Evolutionary conservation across 2,797 vertebrate genomes (phyloP), one percentile per base, ranked within the genome.

Genomic region (Argentina silus): DNA sequence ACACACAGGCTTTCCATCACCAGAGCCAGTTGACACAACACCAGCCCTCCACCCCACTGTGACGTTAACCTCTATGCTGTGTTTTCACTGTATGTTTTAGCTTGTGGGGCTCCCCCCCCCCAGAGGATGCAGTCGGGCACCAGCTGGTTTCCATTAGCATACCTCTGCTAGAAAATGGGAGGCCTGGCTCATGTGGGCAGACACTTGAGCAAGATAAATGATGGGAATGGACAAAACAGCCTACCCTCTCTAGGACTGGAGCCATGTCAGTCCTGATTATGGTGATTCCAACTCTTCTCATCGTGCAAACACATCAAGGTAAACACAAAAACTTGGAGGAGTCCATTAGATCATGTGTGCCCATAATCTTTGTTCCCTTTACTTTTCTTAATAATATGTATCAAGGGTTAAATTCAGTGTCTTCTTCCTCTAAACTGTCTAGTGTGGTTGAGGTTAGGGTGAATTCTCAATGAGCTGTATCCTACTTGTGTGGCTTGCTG

Each of bases 81-180:
- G 81, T 78, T 86, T 85, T 85, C 69, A 79, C 81, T 85, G 81
- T 79, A 79, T 84, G 84, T 85, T 84, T 86, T 69, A 84, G 70
- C 72, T 62, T 76, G 69, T 65, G 17, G 74, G 73, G 79, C 75
- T 3, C 19, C 45, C 47, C 19, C 60, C 27, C 81, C 75, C 78
- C 50, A 36, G 75, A 89, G 86, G 87, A 90, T 90, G 80, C 60
- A 82, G 83, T 14, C 17, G 72, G 84, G 79, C 84, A 84, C 84
- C 93, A 94, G 92, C 92, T 94, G 94, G 82, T 89, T 94, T 70
- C 80, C 83, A 94, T 95, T 93, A 93, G 74, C 92, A 91, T 92
- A 86, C 88, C 89, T 92, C 83, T 83, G 77, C 79, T 76, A 70
- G 68, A 55, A 83, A 90, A 88, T 44, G 76, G 78, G 68, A 75